Conservation (phyloP, 2,888 invertebrate species). For the Eilema sororculum region DNA sequence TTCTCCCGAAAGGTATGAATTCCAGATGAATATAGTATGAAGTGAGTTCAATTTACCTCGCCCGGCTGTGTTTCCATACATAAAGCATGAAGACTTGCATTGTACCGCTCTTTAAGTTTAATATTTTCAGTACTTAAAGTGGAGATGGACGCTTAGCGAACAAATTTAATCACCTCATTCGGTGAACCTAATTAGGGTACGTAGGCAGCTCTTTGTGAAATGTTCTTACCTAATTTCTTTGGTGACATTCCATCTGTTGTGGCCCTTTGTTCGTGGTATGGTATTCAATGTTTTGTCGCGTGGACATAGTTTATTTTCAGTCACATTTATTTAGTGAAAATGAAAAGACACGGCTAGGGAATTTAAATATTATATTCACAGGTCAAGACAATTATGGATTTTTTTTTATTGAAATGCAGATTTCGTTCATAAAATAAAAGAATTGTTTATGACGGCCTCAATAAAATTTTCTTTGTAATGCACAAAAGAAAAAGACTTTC, state of each 20-base stretch:
- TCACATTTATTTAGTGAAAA: not conserved
- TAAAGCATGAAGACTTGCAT: constrained; percentile 66
- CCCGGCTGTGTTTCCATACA: constrained; percentile 62
- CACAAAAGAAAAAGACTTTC: not conserved
- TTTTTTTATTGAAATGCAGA: not conserved
- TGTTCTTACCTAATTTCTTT: constrained; percentile 7
- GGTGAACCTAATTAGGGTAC: constrained; percentile 21
- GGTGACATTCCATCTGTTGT: not conserved
- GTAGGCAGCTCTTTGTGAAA: constrained; percentile 6
- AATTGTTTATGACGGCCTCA: constrained; percentile 2
- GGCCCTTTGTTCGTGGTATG: not conserved
- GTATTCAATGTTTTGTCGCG: not conserved
- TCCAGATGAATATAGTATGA: constrained; percentile 62
- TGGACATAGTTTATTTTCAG: not conserved
- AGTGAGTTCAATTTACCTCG: constrained; percentile 58
- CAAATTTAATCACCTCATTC: constrained; percentile 44
- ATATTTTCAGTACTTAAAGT: constrained; percentile 38
- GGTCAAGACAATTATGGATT: not conserved
- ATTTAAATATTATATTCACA: not conserved
- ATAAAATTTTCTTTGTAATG: not conserved
- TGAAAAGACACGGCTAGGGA: not conserved
- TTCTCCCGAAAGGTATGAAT: constrained; percentile 61
- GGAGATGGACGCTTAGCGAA: constrained; percentile 35
- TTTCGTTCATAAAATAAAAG: not conserved
- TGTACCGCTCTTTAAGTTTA: constrained; percentile 50